Evolutionary conservation across 1,140 invertebrate genomes (phyloP), one percentile per base, ranked within the genome.

Genomic region (Penaeus indicus): DNA sequence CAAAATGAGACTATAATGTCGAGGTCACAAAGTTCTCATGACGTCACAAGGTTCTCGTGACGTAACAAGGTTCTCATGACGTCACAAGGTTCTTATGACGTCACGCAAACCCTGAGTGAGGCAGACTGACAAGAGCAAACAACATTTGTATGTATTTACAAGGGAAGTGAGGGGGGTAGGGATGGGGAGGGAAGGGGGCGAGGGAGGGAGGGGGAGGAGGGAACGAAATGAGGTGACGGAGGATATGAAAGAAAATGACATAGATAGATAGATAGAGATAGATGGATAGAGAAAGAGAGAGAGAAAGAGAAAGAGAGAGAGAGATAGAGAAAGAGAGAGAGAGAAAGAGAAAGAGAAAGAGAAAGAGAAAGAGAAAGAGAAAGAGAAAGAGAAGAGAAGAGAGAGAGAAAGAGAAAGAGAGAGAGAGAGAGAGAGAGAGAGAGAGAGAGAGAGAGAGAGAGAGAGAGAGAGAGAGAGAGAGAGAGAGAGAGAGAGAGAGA

Each of bases 271-370:
- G n/a, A n/a, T n/a, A n/a, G n/a, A n/a, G n/a, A n/a, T n/a, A n/a
- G n/a, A n/a, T n/a, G n/a, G n/a, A n/a, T n/a, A 82, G 42, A 82
- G 42, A 82, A 21, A 82, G 42, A 61, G 80, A 82, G 80, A 82
- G 80, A 82, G 80, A 63, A 47, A 82, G 80, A 82, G 80, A 82
- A 47, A 82, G 80, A 82, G 80, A 82, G 80, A 82, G 80, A 82
- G 80, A 62, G 80, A 82, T 25, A 82, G 80, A 82, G 47, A 82
- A 7, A 67, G 63, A 67, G 63, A 67, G 63, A 2, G 7, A 67
- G 7, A 3, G 7, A 7, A 25, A 3, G 2, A 7, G 2, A 7
- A 25, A 7, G 7, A 7, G 7, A 7, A 25, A 7, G 16, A 67
- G 16, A 5, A 38, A 38, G 5, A 5, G 2, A 5, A 38, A 38